Conservation (phyloP, 2,797 vertebrate genomes). For the Siniperca scherzeri region DNA sequence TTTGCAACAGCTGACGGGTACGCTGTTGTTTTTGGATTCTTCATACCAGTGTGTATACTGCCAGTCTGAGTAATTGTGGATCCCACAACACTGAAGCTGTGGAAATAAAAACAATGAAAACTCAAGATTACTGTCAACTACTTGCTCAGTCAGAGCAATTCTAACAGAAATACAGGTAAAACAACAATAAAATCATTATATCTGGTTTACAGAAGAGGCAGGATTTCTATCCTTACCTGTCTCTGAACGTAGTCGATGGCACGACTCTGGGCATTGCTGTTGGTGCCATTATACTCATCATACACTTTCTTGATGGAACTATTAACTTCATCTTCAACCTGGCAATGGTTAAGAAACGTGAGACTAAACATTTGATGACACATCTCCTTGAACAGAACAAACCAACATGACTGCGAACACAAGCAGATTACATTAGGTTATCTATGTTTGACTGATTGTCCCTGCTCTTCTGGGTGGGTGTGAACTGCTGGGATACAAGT, state of each 20-base stretch:
- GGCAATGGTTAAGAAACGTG: constrained; percentile 10
- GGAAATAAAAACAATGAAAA: constrained; percentile 16
- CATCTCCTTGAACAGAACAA: neutral
- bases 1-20: constrained; percentile 95
- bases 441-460: neutral
- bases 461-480: neutral
- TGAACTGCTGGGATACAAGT: neutral
- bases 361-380: neutral
- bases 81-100: constrained; percentile 94
- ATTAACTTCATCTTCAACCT: constrained; percentile 96
- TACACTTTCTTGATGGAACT: constrained; percentile 94
- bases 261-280: constrained; percentile 94
- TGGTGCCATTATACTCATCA: constrained; percentile 94
- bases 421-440: neutral
- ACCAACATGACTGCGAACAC: neutral
- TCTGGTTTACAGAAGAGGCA: neutral
- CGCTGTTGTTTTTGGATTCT: constrained; percentile 94
- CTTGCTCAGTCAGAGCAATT: neutral
- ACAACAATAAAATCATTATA: neutral
- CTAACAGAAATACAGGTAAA: neutral
- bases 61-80: constrained; percentile 96
- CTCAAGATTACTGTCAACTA: neutral
- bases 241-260: constrained; percentile 97
- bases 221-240: constrained; percentile 87
- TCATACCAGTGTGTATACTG: constrained; percentile 93